Base-by-base conservation (phyloP, 2,113 vertebrate genomes). In the Leptosomus discolor region DNA sequence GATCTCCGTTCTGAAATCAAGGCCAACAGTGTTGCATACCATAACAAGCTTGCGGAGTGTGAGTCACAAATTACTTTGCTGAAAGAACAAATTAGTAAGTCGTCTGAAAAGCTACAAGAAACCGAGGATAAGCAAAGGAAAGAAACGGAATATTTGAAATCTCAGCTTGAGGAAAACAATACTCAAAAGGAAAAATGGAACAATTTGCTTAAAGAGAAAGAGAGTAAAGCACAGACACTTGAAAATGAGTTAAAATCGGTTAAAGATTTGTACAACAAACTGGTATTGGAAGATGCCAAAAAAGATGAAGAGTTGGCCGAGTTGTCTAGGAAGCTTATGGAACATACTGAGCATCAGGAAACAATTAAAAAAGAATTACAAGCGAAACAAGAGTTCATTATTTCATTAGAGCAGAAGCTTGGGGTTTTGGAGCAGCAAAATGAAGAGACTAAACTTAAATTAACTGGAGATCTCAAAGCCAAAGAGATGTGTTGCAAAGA, bases 191-290 rank as follows among this genome's bases (percentile, higher is more conserved):
- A 98, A 67, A 97, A 97, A 68, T 96, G 98, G 24, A 91, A 96
- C 61, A 84, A 58, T 27, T 95, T 98, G 83, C 94, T 99, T 27
- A 60, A 96, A 10, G 97, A 98, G 65, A 98, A 93, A 63, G 97
- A 97, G 26, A 83, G 39, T 53, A 78, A 96, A 92, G 98, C 98
- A 51, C 92, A 98, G 90, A 87, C 27, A 5, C 96, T 98, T 88
- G 98, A 98, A 76, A 98, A 96, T 29, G 99, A 99, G 41, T 91
- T 99, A 32, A 99, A 99, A 83, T 94, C 98, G 6, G 29, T 98
- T 50, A 99, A 98, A 93, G 99, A 99, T 14, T 98, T 98, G 15
- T 96, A 98, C 45, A 99, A 99, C 95, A 96, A 96, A 32, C 97
- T 99, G 26, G 81, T 98, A 73, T 97, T 97, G 39, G 98, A 98